Percentiles rank a stretch among this genome's conserved stretches.
These are phyloP conservation scores for Strix occidentalis DNA, from an alignment of 2,797 vertebrate species.

Conservation along the genomic window DNA sequence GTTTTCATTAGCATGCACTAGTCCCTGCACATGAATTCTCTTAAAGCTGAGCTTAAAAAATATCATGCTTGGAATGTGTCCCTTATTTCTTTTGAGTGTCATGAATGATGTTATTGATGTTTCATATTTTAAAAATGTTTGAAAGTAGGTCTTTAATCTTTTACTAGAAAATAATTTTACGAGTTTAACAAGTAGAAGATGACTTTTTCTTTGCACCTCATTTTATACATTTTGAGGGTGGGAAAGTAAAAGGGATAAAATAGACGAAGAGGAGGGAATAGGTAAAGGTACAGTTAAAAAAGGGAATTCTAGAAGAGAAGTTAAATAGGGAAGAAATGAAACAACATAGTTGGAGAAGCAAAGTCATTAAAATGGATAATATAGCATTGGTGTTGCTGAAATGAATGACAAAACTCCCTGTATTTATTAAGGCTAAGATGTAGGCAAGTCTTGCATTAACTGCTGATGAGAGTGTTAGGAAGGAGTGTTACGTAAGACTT, in stretches of 20 bases:
- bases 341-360: background rate
- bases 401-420: background rate
- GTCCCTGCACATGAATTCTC: background rate
- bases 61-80: background rate
- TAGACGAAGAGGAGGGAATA: background rate
- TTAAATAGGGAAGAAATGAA: background rate
- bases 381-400: background rate
- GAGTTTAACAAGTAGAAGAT: background rate
- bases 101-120: background rate
- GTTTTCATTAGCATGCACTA: background rate
- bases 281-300: background rate
- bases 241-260: background rate
- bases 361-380: background rate
- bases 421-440: background rate
- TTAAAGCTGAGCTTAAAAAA: background rate
- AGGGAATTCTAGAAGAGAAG: background rate
- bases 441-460: background rate
- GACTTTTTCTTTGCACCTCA: background rate
- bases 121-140: background rate
- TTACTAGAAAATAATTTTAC: background rate
- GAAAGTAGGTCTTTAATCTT: background rate
- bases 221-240: background rate
- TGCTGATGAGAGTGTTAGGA: background rate
- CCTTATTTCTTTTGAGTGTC: background rate
- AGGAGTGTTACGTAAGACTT: background rate